Evolutionary conservation across 2,113 vertebrate genomes (phyloP), one percentile per base, ranked within the genome.

Genomic region (Eurystomus gularis): DNA sequence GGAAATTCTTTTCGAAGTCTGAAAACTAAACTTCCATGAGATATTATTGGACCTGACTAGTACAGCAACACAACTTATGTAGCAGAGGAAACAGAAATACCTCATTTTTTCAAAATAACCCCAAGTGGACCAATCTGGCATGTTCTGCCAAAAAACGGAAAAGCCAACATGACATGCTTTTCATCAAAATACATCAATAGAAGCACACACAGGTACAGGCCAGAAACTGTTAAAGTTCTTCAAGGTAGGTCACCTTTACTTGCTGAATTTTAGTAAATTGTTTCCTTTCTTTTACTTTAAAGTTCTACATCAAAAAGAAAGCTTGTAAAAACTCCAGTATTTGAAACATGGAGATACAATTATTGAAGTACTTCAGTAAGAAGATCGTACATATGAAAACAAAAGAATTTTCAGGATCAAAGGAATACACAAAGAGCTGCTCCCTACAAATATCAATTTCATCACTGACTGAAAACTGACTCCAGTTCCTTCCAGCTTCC

Each of bases 351-450:
- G 52, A 79, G 13, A 55, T 10, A 33, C 1, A 9, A 11, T 54
- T 52, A 77, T 13, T 44, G 14, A 89, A 60, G 37, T 5, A 49
- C 6, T 70, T 79, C 20, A 76, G 2, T n/a, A 72, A 80, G 66
- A 69, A 80, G 7, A 39, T 0, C 0, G 42, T 28, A 46, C 12
- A 13, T 11, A 14, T 1, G 11, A 66, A 91, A 84, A 60, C 10
- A 66, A 61, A 78, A 75, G 26, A 33, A 52, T 6, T 84, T 71
- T 18, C 26, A 72, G 48, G 48, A 87, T 29, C n/a, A 90, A 72
- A 92, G 26, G 48, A 58, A 72, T 26, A 49, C 7, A 46, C 39
- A 71, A 75, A 93, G 33, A 7, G 7, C 25, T 3, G 1, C 35
- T 72, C n/a, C n/a, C n/a, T 64, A 76, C 10, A 40, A 44, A 64